Conservation (phyloP, 2,888 invertebrate genomes). For the Eupithecia dodoneata region DNA sequence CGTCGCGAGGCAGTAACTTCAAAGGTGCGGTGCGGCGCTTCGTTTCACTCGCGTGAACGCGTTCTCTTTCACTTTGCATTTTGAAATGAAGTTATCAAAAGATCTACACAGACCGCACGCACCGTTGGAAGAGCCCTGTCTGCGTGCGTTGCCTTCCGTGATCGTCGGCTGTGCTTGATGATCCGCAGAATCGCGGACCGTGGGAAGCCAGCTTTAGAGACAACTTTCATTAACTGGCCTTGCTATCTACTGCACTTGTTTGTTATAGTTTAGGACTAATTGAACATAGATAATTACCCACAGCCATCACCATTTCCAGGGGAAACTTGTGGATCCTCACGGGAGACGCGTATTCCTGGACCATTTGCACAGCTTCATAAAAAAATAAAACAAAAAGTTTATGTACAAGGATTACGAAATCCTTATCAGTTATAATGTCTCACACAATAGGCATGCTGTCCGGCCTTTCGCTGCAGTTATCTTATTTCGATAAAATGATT, state of each 20-base stretch:
- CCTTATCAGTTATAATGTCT: constrained; percentile 54
- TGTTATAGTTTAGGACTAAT: neutral
- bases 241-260: constrained; percentile 35
- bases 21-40: too few species aligned
- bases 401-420: constrained; percentile 59
- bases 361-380: constrained; percentile 87
- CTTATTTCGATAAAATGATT: constrained; percentile 65
- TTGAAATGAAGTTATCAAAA: too few species aligned
- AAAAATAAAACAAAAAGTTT: constrained; percentile 55
- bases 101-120: too few species aligned
- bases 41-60: too few species aligned
- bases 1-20: too few species aligned
- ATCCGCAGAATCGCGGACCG: too few species aligned
- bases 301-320: constrained; percentile 98
- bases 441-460: constrained; percentile 71
- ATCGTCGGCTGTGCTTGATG: too few species aligned
- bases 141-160: too few species aligned
- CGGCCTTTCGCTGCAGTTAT: constrained; percentile 66
- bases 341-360: constrained; percentile 97
- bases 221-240: constrained; percentile 40
- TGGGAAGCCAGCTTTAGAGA: too few species aligned
- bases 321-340: constrained; percentile 97
- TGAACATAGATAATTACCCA: constrained; percentile 79
- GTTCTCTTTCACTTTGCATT: too few species aligned
- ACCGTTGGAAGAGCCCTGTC: too few species aligned